Evolutionary conservation across 2,888 invertebrate species (phyloP).

Genomic region (Hydropsyche betteni): DNA sequence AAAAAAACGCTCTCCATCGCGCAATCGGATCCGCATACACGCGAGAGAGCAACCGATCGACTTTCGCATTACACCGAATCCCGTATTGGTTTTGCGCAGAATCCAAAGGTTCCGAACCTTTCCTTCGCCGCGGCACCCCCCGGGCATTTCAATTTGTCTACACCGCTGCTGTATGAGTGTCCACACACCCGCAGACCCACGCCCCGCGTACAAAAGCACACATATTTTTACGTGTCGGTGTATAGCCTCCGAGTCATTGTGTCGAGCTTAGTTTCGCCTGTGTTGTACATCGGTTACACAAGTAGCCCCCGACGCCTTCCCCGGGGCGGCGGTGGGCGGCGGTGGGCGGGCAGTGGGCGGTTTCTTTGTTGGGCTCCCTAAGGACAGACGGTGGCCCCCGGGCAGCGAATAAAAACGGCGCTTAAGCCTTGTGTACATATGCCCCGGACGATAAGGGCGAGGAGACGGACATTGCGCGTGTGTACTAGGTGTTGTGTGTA

Average conservation of each 20-base stretch:
- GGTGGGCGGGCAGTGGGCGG: neutral
- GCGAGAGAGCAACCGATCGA: too few species aligned
- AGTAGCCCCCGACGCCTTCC: constrained; percentile 33
- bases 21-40: too few species aligned
- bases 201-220: too few species aligned
- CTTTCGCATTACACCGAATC: too few species aligned
- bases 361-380: constrained; percentile 34
- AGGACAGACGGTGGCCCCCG: constrained; percentile 21
- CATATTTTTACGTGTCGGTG: too few species aligned
- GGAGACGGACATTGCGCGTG: neutral
- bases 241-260: constrained; percentile 36
- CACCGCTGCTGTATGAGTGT: constrained; percentile 22
- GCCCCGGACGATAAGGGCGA: constrained; percentile 25
- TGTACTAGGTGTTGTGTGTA: neutral
- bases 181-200: too few species aligned
- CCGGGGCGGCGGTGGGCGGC: too few species aligned
- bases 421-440: constrained; percentile 36
- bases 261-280: constrained; percentile 45
- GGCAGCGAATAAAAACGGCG: constrained; percentile 37
- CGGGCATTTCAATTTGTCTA: constrained; percentile 39
- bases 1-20: too few species aligned
- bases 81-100: too few species aligned
- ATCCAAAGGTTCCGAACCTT: constrained; percentile 30
- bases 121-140: constrained; percentile 6
- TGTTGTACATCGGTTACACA: constrained; percentile 49